These are phyloP conservation scores for Oreohelix idahoensis DNA, from an alignment of 1,140 invertebrate species.

Conservation along the genomic window DNA sequence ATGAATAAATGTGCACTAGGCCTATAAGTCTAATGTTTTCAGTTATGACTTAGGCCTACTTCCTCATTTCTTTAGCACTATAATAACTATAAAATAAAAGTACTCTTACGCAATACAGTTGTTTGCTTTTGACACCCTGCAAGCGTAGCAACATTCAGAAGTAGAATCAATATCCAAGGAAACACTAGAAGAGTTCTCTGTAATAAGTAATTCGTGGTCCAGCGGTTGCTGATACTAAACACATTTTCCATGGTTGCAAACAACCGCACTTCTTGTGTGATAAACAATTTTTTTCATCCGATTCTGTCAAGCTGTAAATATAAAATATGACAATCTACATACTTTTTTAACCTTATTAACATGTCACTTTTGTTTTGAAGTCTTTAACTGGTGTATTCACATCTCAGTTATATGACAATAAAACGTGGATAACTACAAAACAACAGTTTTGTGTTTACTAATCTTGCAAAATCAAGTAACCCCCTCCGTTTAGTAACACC, in stretches of 20 bases:
- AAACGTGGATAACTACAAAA: background rate
- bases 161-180: background rate
- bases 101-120: background rate
- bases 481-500: no score
- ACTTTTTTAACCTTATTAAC: no score
- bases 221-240: no score
- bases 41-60: background rate
- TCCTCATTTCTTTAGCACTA: background rate
- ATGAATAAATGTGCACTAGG: no score
- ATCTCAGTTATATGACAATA: background rate
- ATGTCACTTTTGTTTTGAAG: no score
- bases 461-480: background rate
- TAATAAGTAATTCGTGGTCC: background rate
- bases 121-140: slow-evolving; percentile 7
- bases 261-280: no score
- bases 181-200: background rate
- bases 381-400: no score
- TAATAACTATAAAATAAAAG: background rate
- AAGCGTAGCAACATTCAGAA: background rate
- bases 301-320: background rate
- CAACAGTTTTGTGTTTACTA: background rate
- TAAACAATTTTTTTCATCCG: no score
- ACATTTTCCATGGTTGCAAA: no score
- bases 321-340: background rate
- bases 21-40: no score